A percentile compares a stretch with the other conserved stretches of the same genome.
phyloP scores from a whole-genome alignment of 2,797 vertebrate species.

The Sebastes variabilis region DNA sequence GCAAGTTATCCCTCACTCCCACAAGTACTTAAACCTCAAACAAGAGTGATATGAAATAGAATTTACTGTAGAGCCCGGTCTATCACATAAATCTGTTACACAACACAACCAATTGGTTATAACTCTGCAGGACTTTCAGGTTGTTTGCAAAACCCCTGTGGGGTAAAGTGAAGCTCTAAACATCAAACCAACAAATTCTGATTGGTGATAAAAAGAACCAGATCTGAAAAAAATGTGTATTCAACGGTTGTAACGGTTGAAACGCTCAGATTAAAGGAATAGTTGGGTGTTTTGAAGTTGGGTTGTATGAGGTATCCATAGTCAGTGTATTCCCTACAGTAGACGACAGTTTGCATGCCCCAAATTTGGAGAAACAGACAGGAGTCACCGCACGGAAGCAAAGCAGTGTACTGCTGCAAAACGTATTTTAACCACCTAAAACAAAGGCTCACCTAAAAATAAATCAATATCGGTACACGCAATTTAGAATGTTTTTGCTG shows the following conservation, averaged over 20 bases:
- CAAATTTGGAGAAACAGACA: not conserved
- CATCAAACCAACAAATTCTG: not conserved
- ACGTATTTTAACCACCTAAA: too few relatives aligned
- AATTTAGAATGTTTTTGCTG: too few relatives aligned
- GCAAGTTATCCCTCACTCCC: conserved; percentile 44
- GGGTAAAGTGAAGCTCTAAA: not conserved
- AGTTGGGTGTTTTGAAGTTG: not conserved
- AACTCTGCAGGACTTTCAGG: not conserved
- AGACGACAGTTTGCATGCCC: not conserved
- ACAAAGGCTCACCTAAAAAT: too few relatives aligned
- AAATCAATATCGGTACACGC: too few relatives aligned
- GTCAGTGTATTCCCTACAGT: not conserved
- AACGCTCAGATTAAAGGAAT: not conserved
- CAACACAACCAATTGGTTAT: not conserved
- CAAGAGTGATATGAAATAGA: conserved; percentile 24
- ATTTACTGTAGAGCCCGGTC: not conserved
- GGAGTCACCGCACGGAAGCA: not conserved
- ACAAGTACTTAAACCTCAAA: conserved; percentile 35
- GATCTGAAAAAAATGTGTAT: not conserved
- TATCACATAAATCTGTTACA: conserved; percentile 10
- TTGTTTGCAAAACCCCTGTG: not conserved
- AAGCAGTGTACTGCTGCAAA: not conserved
- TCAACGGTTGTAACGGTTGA: not conserved
- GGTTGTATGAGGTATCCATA: not conserved
- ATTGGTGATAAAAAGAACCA: not conserved